Evolutionary conservation across 2,113 vertebrate species (phyloP).

Genomic region (Nerophis ophidion): DNA sequence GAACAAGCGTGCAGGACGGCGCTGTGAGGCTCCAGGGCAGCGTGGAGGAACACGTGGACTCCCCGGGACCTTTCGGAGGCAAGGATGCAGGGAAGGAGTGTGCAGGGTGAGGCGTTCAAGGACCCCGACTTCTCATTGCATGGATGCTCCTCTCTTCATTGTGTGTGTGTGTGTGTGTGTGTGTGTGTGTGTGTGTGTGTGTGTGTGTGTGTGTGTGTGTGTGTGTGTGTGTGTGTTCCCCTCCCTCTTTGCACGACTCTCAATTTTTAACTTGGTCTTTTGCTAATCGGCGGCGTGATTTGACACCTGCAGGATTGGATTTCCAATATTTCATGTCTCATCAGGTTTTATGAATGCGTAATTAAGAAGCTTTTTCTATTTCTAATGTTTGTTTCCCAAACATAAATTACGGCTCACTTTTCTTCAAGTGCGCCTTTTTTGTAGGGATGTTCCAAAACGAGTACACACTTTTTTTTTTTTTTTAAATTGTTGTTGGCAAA

Average conservation of each 20-base stretch:
- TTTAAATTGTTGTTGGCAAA: conserved; percentile 2
- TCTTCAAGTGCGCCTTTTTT: background rate
- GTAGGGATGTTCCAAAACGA: conserved; percentile 7
- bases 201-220: too few species aligned
- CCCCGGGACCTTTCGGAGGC: conserved; percentile 20
- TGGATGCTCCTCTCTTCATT: conserved; percentile 27
- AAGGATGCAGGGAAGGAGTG: background rate
- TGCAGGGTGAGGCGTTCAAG: conserved; percentile 17
- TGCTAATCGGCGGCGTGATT: conserved; percentile 55
- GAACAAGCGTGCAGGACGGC: conserved; percentile 17
- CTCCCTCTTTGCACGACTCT: background rate
- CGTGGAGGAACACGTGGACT: background rate
- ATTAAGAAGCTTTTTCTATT: too few species aligned
- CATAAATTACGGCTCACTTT: background rate
- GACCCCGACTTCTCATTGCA: conserved; percentile 28
- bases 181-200: too few species aligned
- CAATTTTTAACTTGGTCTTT: conserved; percentile 35
- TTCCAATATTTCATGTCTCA: conserved; percentile 53
- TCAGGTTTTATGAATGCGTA: background rate
- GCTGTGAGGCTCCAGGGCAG: conserved; percentile 9
- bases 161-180: too few species aligned
- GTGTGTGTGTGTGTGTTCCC: background rate
- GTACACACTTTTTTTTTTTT: background rate
- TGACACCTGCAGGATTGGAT: conserved; percentile 64
- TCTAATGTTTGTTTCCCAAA: too few species aligned